Evolutionary conservation across 2,888 invertebrate species (phyloP), one percentile per base, ranked within the genome.

Genomic region (Nomada goodeniana): DNA sequence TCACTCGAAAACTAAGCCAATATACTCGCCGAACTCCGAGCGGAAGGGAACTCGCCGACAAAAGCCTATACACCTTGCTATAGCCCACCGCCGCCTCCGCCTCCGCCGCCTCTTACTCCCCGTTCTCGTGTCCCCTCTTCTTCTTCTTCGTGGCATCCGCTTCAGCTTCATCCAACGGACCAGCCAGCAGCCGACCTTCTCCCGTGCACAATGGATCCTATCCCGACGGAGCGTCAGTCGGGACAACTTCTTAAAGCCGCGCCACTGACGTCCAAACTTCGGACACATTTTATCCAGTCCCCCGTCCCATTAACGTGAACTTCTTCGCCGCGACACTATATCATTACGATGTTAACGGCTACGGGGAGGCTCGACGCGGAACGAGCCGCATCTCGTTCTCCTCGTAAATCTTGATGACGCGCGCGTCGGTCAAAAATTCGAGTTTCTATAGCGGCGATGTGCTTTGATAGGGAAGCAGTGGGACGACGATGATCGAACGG

Each of bases 161-260:
- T 13, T 55, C 52, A 44, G 67, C 59, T 79, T 67, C 73, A 59
- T 76, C 61, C 83, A 29, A 67, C 53, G 64, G 81, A 67, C 67
- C 76, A 79, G 57, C 76, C 65, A 67, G 64, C 70, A 26, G 69
- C 59, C 76, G 63, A 76, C 68, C 53, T 80, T 64, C n/a, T 15
- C 50, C 57, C 63, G 64, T 15, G 60, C 63, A 91, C 89, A 91
- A 91, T 91, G 87, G 90, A 89, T 89, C 88, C 82, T 84, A 88
- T 89, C 89, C 86, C 82, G 84, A 77, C 76, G 87, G 80, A 85
- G 73, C 82, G 63, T 76, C 80, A 80, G 71, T 80, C 84, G 84
- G 87, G 89, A 89, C 90, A 91, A 91, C 89, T 92, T 91, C 91
- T 91, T 92, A 90, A 91, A 91, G 86, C 89, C 84, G 79, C 83